These are phyloP conservation scores for Aptenodytes patagonicus DNA, from an alignment of 2,113 vertebrate species.

Conservation along the genomic window DNA sequence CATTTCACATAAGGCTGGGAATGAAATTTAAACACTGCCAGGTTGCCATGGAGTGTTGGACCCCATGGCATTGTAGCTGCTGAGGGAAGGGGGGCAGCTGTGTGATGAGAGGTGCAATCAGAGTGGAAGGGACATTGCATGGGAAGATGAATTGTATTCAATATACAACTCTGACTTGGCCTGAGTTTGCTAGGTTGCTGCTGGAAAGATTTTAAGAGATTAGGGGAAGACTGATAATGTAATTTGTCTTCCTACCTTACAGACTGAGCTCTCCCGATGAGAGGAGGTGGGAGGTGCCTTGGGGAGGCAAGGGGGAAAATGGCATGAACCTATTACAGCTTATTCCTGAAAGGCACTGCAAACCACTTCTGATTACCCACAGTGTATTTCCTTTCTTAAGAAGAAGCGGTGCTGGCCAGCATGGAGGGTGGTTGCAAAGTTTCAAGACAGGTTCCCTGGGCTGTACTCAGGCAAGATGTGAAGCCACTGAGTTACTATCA, in stretches of 20 bases:
- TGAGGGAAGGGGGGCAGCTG: not conserved
- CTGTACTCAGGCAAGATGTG: not conserved
- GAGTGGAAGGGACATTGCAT: not conserved
- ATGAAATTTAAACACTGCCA: not conserved
- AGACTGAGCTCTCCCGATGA: not conserved
- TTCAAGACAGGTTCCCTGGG: not conserved
- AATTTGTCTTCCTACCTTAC: not conserved
- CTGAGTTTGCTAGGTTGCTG: not conserved
- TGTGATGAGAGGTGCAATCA: not conserved
- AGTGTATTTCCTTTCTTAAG: not conserved
- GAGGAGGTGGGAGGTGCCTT: not conserved
- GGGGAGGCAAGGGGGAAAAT: not conserved
- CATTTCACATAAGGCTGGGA: not conserved
- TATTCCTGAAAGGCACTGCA: not conserved
- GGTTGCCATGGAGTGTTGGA: not conserved
- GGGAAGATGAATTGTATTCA: not conserved
- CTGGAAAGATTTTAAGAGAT: not conserved
- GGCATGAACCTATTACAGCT: not conserved
- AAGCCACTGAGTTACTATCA: constrained; percentile 27
- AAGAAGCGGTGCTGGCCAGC: not conserved
- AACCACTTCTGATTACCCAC: not conserved
- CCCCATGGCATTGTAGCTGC: not conserved
- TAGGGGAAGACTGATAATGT: not conserved
- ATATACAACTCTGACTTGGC: not conserved
- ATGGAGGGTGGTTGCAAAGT: not conserved